These are phyloP conservation scores for Mantis religiosa DNA, from an alignment of 2,888 invertebrate genomes.

Conservation along the genomic window DNA sequence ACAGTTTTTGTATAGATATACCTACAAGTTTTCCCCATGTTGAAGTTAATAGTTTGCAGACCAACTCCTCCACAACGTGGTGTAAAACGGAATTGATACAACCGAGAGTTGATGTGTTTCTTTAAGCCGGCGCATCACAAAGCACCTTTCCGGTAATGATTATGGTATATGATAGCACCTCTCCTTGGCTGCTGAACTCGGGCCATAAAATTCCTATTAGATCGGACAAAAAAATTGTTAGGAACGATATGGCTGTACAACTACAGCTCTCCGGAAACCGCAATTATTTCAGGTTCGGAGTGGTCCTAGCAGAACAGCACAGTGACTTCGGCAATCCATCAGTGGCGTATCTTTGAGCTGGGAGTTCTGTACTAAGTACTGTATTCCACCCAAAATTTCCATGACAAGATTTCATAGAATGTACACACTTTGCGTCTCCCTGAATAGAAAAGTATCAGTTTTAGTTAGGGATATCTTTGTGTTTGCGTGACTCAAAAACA, in stretches of 20 bases:
- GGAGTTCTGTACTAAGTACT: too few relatives aligned
- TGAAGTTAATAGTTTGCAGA: background rate
- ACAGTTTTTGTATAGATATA: too few relatives aligned
- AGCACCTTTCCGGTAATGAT: background rate
- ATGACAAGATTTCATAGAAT: too few relatives aligned
- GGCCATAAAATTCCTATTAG: background rate
- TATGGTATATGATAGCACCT: background rate
- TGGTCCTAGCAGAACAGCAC: background rate
- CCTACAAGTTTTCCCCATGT: background rate
- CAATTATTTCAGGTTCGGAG: background rate
- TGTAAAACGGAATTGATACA: background rate
- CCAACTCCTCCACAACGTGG: background rate
- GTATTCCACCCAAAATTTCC: too few relatives aligned
- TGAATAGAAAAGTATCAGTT: too few relatives aligned
- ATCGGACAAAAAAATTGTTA: background rate
- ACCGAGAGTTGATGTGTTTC: background rate
- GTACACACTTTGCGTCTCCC: too few relatives aligned
- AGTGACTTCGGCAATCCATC: background rate
- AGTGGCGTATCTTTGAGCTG: background rate
- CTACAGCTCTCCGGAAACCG: background rate
- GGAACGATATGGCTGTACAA: background rate
- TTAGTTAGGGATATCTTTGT: too few relatives aligned
- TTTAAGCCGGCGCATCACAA: background rate
- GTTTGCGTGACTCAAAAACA: too few relatives aligned
- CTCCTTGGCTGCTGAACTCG: background rate